Conservation (phyloP, 1,140 invertebrate species). For the Drosophila watanabei region DNA sequence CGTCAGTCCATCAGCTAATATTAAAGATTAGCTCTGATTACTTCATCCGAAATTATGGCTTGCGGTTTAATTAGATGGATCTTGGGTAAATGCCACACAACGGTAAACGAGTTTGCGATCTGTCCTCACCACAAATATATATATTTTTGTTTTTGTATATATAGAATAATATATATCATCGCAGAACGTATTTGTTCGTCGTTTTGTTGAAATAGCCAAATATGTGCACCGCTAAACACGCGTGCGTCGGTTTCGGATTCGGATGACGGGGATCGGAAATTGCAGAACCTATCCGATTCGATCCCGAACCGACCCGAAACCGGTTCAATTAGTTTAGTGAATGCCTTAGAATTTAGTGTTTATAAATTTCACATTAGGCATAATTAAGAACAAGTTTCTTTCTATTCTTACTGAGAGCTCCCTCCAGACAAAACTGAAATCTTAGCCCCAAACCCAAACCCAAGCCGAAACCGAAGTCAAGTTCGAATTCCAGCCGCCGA, state of each 20-base stretch:
- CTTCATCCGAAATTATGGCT: conserved; percentile 60
- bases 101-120: conserved; percentile 66
- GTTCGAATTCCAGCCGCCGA: conserved; percentile 26
- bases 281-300: conserved; percentile 34
- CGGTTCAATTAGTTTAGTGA: conserved; percentile 67
- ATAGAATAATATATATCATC: conserved; percentile 19
- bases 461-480: conserved; percentile 4
- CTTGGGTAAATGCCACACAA: conserved; percentile 66
- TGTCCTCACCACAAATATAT: conserved; percentile 16
- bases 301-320: conserved; percentile 32
- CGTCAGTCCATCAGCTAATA: conserved; percentile 20
- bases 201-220: conserved; percentile 49
- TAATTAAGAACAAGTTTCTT: conserved; percentile 68
- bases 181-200: conserved; percentile 23
- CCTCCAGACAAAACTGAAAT: conserved; percentile 15
- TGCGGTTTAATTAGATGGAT: conserved; percentile 60
- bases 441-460: not conserved
- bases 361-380: conserved; percentile 64
- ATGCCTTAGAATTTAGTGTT: conserved; percentile 63
- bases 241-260: conserved; percentile 20
- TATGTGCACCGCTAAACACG: conserved; percentile 33
- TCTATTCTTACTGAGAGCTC: conserved; percentile 41
- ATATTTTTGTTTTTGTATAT: conserved; percentile 14
- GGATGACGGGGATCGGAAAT: conserved; percentile 49
- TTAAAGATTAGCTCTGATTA: conserved; percentile 68